Conservation (phyloP, 2,888 invertebrate species). For the Rotaria magnacalcarata region DNA sequence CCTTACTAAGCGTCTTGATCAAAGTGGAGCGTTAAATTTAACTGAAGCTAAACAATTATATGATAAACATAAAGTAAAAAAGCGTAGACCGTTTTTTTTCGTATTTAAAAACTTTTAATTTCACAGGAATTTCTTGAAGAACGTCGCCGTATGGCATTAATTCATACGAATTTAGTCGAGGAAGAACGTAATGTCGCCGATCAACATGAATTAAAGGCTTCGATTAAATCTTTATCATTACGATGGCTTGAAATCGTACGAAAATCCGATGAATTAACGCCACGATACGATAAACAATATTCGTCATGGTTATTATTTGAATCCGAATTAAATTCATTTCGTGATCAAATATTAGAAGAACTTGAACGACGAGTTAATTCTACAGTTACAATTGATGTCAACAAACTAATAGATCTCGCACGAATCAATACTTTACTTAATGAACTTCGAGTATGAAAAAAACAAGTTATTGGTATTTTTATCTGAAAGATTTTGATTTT, state of each 20-base stretch:
- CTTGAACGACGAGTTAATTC: background rate
- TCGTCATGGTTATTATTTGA: slow-evolving; percentile 19
- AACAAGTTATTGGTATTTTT: background rate
- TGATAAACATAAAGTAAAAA: slow-evolving; percentile 21
- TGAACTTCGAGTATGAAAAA: background rate
- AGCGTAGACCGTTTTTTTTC: no score
- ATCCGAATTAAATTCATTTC: slow-evolving; percentile 30
- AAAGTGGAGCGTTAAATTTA: background rate
- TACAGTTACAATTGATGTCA: background rate
- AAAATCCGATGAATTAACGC: background rate
- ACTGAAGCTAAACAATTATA: slow-evolving; percentile 21
- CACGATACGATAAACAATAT: slow-evolving; percentile 24
- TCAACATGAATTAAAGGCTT: background rate
- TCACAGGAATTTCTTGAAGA: background rate
- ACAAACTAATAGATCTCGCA: background rate
- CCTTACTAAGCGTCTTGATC: background rate
- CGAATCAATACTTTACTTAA: background rate
- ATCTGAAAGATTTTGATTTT: no score
- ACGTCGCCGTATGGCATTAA: background rate
- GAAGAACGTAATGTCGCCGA: background rate
- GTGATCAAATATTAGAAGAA: slow-evolving; percentile 1
- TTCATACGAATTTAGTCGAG: background rate
- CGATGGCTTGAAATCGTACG: background rate
- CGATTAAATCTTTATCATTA: background rate
- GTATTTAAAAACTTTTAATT: background rate